Conservation (phyloP, 1,140 invertebrate species). For the Ceratosolen solmsi region DNA sequence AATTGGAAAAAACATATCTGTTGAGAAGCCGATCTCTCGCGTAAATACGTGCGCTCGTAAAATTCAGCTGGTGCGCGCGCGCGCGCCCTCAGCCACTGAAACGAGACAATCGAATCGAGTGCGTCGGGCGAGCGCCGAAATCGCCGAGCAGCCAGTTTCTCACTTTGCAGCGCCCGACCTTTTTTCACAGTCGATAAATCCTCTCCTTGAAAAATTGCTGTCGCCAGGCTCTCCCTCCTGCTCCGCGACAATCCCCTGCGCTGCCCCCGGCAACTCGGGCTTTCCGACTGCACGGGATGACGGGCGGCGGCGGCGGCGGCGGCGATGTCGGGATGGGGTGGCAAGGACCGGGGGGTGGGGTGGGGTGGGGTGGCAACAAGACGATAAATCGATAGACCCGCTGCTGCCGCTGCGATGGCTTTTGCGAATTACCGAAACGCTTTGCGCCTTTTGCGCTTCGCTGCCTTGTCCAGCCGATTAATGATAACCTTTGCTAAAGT, state of each 20-base stretch:
- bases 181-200: conserved; percentile 48
- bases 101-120: conserved; percentile 4
- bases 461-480: not conserved
- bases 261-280: not conserved
- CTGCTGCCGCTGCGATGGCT: not conserved
- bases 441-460: not conserved
- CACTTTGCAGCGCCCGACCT: conserved; percentile 6
- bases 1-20: not conserved
- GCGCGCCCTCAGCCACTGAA: not conserved
- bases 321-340: not conserved
- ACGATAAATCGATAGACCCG: conserved; percentile 45
- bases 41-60: not conserved
- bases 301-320: too few relatives aligned
- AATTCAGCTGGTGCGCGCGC: not conserved
- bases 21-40: too few relatives aligned
- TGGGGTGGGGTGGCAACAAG: conserved; percentile 36
- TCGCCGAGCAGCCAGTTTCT: conserved; percentile 28
- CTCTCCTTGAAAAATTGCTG: conserved; percentile 47
- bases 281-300: too few relatives aligned
- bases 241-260: not conserved
- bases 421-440: conserved; percentile 16
- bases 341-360: not conserved
- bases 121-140: conserved; percentile 20
- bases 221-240: not conserved
- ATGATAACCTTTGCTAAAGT: not conserved